Evolutionary conservation across 2,888 invertebrate genomes (phyloP), one percentile per base, ranked within the genome.

Genomic region (Argyresthia goedartella): DNA sequence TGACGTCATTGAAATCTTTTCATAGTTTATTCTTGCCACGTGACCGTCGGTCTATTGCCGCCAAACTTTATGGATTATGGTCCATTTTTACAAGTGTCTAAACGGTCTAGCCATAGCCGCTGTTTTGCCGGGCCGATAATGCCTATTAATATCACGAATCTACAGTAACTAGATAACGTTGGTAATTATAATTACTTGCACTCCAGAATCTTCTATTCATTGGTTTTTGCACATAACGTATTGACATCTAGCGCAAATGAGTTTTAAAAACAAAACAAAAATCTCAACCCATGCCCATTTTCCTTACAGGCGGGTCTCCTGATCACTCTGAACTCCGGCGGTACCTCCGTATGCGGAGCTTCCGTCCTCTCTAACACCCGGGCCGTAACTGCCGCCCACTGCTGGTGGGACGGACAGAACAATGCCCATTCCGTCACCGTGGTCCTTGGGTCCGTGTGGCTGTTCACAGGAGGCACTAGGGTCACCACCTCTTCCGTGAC

Each of bases 261-360:
- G 39, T 39, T 3, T 11, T 4, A 39, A 44, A 14, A 44, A 1
- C 44, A 15, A 44, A 1, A 15, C 14, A 9, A 13, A 13, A 6
- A 4, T 44, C 1, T n/a, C 14, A 15, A 44, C 16, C 16, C 9
- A 39, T 8, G 16, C 10, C 13, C 8, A 13, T 13, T n/a, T n/a
- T n/a, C n/a, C 6, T 10, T n/a, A 13, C 57, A 69, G 69, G 68
- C 59, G 0, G 69, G 69, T 16, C 56, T 70, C 8, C 55, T 68
- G 7, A 63, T 69, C 46, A 52, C 57, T 0, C 51, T 69, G 25
- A 54, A 55, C 4, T 54, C 10, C 16, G 66, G 66, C 6, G 44
- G 34, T 1, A 59, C 59, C 41, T 68, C 70, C 1, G 64, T 69
- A 25, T 70, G 70, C 54, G 69, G 68, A 0, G 60, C 65, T 1